A percentile compares a stretch with the other conserved stretches of the same genome.
These are phyloP conservation scores for mouse (Mus musculus) DNA, from an alignment of 2,113 vertebrate genomes.

Conservation along the genomic window DNA sequence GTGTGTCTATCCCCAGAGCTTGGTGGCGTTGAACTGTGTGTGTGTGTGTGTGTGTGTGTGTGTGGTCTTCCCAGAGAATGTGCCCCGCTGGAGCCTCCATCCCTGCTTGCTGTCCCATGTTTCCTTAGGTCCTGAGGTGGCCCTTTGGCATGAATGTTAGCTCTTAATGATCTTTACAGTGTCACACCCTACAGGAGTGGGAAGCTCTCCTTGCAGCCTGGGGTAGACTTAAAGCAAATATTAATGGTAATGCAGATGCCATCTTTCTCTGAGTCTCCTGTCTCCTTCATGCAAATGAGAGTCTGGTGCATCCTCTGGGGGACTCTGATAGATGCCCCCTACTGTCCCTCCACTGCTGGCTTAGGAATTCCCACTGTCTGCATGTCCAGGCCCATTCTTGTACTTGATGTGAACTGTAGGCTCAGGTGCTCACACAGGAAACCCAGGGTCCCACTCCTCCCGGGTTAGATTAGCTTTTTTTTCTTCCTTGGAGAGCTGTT, in stretches of 20 bases:
- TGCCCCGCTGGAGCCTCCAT: neutral
- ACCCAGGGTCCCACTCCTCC: neutral
- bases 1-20: neutral
- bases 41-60: neutral
- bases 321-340: neutral
- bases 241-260: slow-evolving; percentile 64
- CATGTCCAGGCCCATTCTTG: neutral
- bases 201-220: slow-evolving; percentile 38
- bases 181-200: slow-evolving; percentile 50
- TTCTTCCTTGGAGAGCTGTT: slow-evolving; percentile 24
- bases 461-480: neutral
- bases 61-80: neutral
- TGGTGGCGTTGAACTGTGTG: neutral
- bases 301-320: neutral
- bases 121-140: too few species aligned
- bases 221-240: slow-evolving; percentile 52
- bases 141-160: neutral
- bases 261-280: slow-evolving; percentile 49
- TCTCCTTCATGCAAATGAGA: slow-evolving; percentile 50
- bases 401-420: slow-evolving; percentile 63
- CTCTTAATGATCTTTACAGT: neutral
- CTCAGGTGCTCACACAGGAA: neutral
- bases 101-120: too few species aligned
- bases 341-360: neutral
- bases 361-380: neutral